A percentile compares a stretch with the other conserved stretches of the same genome.
Conservation (phyloP, 2,888 invertebrate species). For the Pantelozetes paolii region DNA sequence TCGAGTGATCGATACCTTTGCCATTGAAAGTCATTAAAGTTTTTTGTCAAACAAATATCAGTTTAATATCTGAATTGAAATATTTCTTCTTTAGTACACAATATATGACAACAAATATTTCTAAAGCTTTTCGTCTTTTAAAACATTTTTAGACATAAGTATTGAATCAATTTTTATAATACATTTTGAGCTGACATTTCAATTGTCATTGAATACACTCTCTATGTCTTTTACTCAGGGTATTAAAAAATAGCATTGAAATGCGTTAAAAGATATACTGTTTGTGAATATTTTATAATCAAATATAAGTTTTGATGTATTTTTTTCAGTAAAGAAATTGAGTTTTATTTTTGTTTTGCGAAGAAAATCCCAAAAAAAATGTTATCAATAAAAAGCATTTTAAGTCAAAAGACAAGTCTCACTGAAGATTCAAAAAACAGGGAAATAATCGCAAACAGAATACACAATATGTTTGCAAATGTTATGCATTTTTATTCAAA, state of each 20-base stretch:
- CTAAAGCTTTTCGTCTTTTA: neutral
- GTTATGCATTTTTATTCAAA: neutral
- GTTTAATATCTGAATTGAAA: neutral
- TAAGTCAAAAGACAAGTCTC: neutral
- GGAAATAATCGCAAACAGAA: constrained; percentile 5
- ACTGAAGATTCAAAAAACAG: neutral
- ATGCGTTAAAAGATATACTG: neutral
- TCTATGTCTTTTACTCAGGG: neutral
- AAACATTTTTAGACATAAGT: neutral
- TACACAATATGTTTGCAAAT: constrained; percentile 6
- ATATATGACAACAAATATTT: neutral
- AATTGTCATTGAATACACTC: neutral
- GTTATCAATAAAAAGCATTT: neutral
- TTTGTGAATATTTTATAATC: neutral
- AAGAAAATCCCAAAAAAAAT: neutral
- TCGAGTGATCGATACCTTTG: constrained; percentile 1
- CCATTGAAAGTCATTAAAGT: constrained; percentile 20
- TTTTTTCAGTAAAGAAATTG: neutral
- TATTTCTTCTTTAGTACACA: neutral
- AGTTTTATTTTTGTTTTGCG: neutral
- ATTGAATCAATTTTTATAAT: neutral
- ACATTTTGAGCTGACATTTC: neutral
- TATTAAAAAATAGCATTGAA: neutral
- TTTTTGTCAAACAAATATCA: constrained; percentile 18
- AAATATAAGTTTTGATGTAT: neutral